These are phyloP conservation scores for Drosophila leonis DNA, from an alignment of 2,888 invertebrate species.

Conservation along the genomic window DNA sequence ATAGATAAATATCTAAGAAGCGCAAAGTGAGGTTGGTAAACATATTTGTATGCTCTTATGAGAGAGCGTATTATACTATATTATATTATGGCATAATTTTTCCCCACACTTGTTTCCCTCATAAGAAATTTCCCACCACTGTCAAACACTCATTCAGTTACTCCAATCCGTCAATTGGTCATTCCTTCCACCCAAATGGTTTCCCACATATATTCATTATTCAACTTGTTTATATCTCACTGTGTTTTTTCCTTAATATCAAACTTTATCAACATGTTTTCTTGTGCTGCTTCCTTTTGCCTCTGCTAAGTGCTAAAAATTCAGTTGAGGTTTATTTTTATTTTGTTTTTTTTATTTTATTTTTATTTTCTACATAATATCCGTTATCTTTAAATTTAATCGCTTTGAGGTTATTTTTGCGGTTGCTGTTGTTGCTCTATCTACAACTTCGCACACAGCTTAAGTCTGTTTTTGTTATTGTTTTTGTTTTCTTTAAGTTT, in stretches of 20 bases:
- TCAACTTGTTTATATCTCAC: background rate
- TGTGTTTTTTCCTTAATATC: constrained; percentile 4
- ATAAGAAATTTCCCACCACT: background rate
- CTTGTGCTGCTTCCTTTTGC: constrained; percentile 15
- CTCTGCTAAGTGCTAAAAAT: constrained; percentile 38
- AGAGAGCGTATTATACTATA: background rate
- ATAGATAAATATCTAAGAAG: background rate
- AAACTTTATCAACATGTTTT: constrained; percentile 18
- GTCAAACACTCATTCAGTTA: background rate
- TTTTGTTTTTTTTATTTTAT: background rate
- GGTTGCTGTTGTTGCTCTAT: constrained; percentile 43
- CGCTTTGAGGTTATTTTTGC: constrained; percentile 65
- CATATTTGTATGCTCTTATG: background rate
- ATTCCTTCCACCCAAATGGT: background rate
- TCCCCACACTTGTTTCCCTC: background rate
- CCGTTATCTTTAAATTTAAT: constrained; percentile 70
- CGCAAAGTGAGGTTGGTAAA: background rate
- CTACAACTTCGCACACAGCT: constrained; percentile 40
- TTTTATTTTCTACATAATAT: constrained; percentile 45
- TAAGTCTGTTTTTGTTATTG: constrained; percentile 51
- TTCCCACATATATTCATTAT: constrained; percentile 3
- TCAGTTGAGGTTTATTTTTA: constrained; percentile 28
- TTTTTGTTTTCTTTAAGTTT: constrained; percentile 36
- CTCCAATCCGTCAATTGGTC: background rate
- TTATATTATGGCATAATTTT: background rate